Conservation (phyloP, 1,140 invertebrate genomes). For the Drosophila tani region DNA sequence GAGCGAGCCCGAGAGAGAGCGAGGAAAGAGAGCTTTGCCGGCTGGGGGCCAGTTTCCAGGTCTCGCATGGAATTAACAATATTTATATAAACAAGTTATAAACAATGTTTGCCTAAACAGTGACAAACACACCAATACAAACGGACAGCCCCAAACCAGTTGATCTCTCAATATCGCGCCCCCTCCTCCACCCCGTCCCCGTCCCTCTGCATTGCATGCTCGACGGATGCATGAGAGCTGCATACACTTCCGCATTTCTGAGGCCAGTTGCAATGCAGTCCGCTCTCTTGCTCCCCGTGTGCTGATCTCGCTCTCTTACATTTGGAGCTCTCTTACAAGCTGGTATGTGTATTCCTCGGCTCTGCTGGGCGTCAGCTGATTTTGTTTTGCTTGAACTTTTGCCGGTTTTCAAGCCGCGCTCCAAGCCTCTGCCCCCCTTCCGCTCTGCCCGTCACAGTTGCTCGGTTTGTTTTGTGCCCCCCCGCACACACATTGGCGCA, state of each 20-base stretch:
- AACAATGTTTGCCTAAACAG: conserved; percentile 83
- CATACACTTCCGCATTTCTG: conserved; percentile 80
- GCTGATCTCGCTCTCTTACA: conserved; percentile 4
- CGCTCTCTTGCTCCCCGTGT: background rate
- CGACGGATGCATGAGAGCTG: conserved; percentile 60
- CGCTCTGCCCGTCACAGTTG: conserved; percentile 14
- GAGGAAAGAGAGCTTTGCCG: conserved; percentile 42
- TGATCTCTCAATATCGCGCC: conserved; percentile 55
- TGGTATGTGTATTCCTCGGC: conserved; percentile 12
- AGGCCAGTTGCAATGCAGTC: conserved; percentile 33
- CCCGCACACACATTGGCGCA: conserved; percentile 26
- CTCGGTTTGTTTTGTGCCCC: conserved; percentile 54
- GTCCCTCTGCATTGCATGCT: conserved; percentile 63
- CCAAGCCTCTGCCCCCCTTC: conserved; percentile 14
- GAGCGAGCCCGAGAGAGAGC: conserved; percentile 8
- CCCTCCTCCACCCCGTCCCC: background rate
- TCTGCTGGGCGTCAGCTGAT: conserved; percentile 67
- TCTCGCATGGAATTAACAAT: conserved; percentile 76
- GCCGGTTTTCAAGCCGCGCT: conserved; percentile 60
- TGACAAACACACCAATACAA: conserved; percentile 71
- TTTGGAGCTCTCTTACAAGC: conserved; percentile 15
- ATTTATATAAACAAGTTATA: conserved; percentile 84
- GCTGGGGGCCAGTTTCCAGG: conserved; percentile 55
- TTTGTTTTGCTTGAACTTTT: conserved; percentile 84
- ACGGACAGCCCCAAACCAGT: conserved; percentile 63